Conservation (phyloP, 2,888 invertebrate genomes). For the Lasioglossum villosulum region DNA sequence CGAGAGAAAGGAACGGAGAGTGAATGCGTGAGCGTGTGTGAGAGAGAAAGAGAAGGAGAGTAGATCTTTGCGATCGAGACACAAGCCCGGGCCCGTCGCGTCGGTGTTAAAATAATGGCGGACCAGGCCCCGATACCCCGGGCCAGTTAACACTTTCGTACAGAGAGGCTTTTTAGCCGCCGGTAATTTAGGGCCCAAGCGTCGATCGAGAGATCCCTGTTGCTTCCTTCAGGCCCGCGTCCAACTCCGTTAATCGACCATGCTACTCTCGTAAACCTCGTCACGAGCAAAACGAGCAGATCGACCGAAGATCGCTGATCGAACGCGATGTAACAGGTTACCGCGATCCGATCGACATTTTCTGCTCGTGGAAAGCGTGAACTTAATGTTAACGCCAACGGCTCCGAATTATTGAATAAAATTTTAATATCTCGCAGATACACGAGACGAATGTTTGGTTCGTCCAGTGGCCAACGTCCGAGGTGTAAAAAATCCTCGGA, state of each 20-base stretch:
- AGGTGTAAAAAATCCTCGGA: not conserved
- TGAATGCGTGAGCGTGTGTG: not conserved
- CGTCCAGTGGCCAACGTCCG: too few species aligned
- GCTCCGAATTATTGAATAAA: not conserved
- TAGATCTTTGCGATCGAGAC: slow-evolving; percentile 2
- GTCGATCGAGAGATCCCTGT: slow-evolving; percentile 53
- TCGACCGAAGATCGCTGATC: not conserved
- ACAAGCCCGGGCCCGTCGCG: slow-evolving; percentile 10
- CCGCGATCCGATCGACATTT: not conserved
- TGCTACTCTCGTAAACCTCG: slow-evolving; percentile 7
- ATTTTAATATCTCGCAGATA: not conserved
- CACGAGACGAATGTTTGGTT: not conserved
- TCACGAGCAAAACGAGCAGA: not conserved
- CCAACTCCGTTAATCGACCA: slow-evolving; percentile 11
- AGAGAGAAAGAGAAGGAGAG: not conserved
- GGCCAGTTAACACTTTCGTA: slow-evolving; percentile 61
- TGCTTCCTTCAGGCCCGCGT: not conserved
- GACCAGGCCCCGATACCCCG: slow-evolving; percentile 17
- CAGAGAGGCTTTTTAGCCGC: slow-evolving; percentile 46
- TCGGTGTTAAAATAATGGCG: slow-evolving; percentile 42
- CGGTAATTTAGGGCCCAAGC: slow-evolving; percentile 36
- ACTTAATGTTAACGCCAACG: not conserved
- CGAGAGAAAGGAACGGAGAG: not conserved
- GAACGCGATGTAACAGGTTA: not conserved
- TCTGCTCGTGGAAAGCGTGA: not conserved